These are phyloP conservation scores for Thryonomys swinderianus DNA, from an alignment of 2,113 vertebrate genomes.

Conservation along the genomic window DNA sequence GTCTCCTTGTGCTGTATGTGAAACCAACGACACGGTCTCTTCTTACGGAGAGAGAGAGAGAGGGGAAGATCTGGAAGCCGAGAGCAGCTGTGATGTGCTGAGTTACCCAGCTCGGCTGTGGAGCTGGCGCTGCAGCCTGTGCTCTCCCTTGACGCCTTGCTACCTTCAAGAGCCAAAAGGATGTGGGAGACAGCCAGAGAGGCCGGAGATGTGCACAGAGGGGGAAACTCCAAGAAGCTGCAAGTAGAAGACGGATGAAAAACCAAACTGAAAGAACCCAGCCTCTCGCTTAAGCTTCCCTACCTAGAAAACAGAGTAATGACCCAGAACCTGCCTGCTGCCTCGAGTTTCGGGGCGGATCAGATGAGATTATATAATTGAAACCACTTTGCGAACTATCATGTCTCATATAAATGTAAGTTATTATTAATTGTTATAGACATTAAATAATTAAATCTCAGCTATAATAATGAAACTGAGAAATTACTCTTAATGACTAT, in stretches of 20 bases:
- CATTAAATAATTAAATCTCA: conserved; percentile 79
- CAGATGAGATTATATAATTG: conserved; percentile 70
- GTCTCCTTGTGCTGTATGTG: background rate
- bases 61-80: background rate
- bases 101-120: background rate
- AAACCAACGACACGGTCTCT: background rate
- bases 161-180: background rate
- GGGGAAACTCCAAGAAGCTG: background rate
- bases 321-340: background rate
- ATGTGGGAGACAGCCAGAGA: rapidly evolving
- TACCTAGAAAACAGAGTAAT: conserved; percentile 31
- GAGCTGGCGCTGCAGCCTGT: background rate
- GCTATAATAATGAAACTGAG: conserved; percentile 68
- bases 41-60: background rate
- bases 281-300: background rate
- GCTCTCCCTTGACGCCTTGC: too few relatives aligned
- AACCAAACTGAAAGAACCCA: background rate
- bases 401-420: conserved; percentile 71
- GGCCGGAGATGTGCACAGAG: background rate
- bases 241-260: background rate
- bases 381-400: conserved; percentile 73
- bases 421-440: conserved; percentile 77
- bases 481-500: conserved; percentile 74
- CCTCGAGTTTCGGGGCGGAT: conserved; percentile 74
- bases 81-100: background rate